Evolutionary conservation across 2,797 vertebrate species (phyloP).

Genomic region (Dermochelys coriacea): DNA sequence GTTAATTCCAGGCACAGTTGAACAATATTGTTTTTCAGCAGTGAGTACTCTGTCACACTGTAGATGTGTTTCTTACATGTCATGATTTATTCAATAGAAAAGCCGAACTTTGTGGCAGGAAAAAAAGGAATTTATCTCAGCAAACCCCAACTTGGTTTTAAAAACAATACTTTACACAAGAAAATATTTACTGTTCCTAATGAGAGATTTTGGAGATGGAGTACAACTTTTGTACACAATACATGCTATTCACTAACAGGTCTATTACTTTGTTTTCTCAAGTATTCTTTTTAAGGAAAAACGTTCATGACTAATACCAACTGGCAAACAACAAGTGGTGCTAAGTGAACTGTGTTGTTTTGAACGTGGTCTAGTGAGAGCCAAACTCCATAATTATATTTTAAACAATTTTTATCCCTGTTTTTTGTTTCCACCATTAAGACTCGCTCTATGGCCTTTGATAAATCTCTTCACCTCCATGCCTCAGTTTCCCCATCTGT

Average conservation of each 20-base stretch:
- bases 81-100: conserved; percentile 30
- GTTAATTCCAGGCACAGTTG: too few species aligned
- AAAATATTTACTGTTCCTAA: conserved; percentile 1
- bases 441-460: conserved; percentile 12
- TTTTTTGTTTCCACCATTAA: conserved; percentile 2
- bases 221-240: not conserved
- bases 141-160: conserved; percentile 19
- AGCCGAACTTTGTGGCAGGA: not conserved
- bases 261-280: not conserved
- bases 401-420: not conserved
- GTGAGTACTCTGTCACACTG: too few species aligned
- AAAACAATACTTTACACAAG: not conserved
- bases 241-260: not conserved
- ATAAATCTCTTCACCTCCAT: not conserved
- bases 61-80: conserved; percentile 10
- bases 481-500: not conserved
- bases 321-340: not conserved
- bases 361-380: not conserved
- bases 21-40: too few species aligned
- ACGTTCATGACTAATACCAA: not conserved
- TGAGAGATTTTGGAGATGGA: conserved; percentile 8
- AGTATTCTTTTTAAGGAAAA: not conserved
- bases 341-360: not conserved
- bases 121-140: not conserved
- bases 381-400: not conserved